phyloP scores from a whole-genome alignment of 1,140 invertebrate genomes.

The Neotoxoptera formosana region DNA sequence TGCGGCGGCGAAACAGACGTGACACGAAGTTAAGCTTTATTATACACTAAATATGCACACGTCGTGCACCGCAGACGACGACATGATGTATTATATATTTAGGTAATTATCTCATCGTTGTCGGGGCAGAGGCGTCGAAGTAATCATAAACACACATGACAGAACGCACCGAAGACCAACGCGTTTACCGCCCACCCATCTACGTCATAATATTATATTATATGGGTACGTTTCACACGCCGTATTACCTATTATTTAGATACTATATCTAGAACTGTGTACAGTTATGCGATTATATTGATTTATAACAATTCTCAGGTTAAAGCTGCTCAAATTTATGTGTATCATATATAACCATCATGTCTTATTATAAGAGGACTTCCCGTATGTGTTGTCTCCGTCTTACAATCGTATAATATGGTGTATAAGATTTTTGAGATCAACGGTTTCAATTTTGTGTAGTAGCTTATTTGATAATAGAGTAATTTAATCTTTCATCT shows the following conservation, averaged over 20 bases:
- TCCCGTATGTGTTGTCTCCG: too few relatives aligned
- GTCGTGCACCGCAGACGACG: background rate
- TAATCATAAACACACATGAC: background rate
- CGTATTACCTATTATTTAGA: background rate
- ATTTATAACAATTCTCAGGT: background rate
- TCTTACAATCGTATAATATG: too few relatives aligned
- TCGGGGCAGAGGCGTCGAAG: background rate
- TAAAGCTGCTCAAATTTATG: background rate
- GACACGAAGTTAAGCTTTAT: background rate
- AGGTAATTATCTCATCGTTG: conserved; percentile 2
- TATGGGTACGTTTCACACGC: background rate
- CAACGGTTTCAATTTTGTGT: too few relatives aligned
- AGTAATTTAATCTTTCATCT: too few relatives aligned
- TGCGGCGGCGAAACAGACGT: conserved; percentile 64
- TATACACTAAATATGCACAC: background rate
- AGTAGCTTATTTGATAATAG: too few relatives aligned
- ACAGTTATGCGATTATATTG: background rate
- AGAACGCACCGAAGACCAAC: background rate
- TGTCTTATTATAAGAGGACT: too few relatives aligned
- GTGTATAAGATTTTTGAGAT: too few relatives aligned
- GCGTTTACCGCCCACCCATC: background rate
- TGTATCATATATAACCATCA: too few relatives aligned
- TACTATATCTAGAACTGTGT: background rate
- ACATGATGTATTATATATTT: background rate
- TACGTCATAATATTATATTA: too few relatives aligned